Conservation (phyloP, 2,797 vertebrate genomes). For the Ara ararauna region DNA sequence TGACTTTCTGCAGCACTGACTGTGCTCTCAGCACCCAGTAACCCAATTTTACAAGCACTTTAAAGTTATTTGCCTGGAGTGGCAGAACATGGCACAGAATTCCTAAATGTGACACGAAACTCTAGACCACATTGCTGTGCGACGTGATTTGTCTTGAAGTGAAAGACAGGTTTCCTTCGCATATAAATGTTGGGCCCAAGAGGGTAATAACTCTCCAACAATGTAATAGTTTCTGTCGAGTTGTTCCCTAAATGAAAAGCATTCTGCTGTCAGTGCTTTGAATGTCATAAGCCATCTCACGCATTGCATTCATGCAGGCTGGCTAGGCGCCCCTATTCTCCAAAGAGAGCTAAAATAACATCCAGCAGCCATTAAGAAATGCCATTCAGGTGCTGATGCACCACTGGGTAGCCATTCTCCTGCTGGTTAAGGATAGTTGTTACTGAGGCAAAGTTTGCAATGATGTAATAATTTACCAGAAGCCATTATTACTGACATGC, state of each 20-base stretch:
- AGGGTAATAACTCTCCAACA: constrained; percentile 70
- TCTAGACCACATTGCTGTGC: constrained; percentile 20
- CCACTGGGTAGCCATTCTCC: constrained; percentile 47
- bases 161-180: constrained; percentile 68
- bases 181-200: constrained; percentile 55
- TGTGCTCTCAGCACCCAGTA: not conserved
- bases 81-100: constrained; percentile 9
- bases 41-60: not conserved
- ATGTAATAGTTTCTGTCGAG: constrained; percentile 69
- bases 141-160: constrained; percentile 40
- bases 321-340: constrained; percentile 63
- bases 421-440: constrained; percentile 54
- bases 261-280: constrained; percentile 66
- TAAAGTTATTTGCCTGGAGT: not conserved
- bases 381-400: constrained; percentile 62
- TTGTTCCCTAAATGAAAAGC: constrained; percentile 74
- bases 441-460: constrained; percentile 54
- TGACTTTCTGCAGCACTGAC: not conserved
- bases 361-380: constrained; percentile 61
- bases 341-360: constrained; percentile 64
- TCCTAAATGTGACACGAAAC: constrained; percentile 36
- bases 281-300: constrained; percentile 64
- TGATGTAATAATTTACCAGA: constrained; percentile 72
- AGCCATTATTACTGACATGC: constrained; percentile 62
- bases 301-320: constrained; percentile 51